phyloP scores from a whole-genome alignment of 2,113 vertebrate genomes.

The Eira barbara region DNA sequence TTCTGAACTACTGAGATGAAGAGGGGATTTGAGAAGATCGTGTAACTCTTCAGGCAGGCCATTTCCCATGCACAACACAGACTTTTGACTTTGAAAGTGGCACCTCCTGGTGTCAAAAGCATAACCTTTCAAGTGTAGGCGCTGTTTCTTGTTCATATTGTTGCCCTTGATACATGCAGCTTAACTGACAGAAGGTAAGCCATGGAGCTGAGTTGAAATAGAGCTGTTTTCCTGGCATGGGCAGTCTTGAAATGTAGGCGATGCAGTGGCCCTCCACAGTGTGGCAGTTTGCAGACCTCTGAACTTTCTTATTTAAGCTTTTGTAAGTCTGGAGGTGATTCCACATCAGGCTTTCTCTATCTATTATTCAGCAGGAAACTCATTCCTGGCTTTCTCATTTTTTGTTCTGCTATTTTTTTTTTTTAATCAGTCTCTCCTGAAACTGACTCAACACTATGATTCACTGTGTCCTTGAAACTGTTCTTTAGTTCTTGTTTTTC shows the following conservation, averaged over 20 bases:
- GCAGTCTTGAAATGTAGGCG: neutral
- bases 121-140: neutral
- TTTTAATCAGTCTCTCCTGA: neutral
- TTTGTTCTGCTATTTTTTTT: neutral
- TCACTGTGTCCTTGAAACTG: neutral
- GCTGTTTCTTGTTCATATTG: neutral
- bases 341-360: neutral
- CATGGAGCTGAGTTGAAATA: neutral
- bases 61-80: neutral
- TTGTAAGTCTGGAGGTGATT: neutral
- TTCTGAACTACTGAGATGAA: neutral
- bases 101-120: neutral
- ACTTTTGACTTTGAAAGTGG: neutral
- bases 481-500: neutral
- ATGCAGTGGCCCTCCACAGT: accelerated
- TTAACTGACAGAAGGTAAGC: neutral
- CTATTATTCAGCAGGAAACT: constrained; percentile 5
- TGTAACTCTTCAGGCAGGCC: no score
- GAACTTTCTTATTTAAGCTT: neutral
- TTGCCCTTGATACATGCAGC: neutral
- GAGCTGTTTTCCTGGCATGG: neutral
- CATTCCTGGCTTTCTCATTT: constrained; percentile 10
- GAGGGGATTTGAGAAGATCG: neutral
- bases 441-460: neutral
- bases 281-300: neutral